Conservation (phyloP, 92 coral and sea anemone species). For the Porites divaricata region DNA sequence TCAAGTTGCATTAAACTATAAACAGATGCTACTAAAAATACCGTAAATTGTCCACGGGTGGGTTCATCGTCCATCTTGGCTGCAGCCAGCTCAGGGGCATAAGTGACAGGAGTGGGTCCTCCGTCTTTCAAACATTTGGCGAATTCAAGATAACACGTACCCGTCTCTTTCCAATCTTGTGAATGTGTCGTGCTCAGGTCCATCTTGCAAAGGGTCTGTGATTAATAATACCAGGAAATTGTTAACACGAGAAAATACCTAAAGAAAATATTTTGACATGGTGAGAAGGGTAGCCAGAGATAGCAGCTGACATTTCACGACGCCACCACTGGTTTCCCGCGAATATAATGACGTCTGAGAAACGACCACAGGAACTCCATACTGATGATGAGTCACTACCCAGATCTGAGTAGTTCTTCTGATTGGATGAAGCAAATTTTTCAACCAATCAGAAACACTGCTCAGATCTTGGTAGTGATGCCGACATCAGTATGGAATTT, state of each 20-base stretch:
- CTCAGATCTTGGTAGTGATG: no score
- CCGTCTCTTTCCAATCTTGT: not conserved
- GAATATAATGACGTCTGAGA: no score
- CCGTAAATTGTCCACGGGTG: not conserved
- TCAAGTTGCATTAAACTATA: no score
- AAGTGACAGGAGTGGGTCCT: slow-evolving; percentile 8
- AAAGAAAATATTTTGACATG: no score
- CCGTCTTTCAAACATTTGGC: slow-evolving; percentile 10
- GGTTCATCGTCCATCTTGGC: not conserved
- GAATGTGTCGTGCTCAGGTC: not conserved
- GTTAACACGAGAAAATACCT: not conserved
- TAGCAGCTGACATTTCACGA: no score
- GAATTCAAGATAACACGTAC: not conserved
- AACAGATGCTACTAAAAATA: not conserved
- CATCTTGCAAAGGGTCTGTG: not conserved
- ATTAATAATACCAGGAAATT: not conserved
- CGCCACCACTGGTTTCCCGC: not conserved
- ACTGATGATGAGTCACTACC: no score
- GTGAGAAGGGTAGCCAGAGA: not conserved
- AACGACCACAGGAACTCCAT: no score
- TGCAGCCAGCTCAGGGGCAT: not conserved
- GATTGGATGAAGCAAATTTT: no score
- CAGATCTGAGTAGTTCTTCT: no score
- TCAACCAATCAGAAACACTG: no score
- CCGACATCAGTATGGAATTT: no score